Percentiles rank a stretch among this genome's conserved stretches.
These are phyloP conservation scores for Platyscapa corneri DNA, from an alignment of 1,140 invertebrate species.

Conservation along the genomic window DNA sequence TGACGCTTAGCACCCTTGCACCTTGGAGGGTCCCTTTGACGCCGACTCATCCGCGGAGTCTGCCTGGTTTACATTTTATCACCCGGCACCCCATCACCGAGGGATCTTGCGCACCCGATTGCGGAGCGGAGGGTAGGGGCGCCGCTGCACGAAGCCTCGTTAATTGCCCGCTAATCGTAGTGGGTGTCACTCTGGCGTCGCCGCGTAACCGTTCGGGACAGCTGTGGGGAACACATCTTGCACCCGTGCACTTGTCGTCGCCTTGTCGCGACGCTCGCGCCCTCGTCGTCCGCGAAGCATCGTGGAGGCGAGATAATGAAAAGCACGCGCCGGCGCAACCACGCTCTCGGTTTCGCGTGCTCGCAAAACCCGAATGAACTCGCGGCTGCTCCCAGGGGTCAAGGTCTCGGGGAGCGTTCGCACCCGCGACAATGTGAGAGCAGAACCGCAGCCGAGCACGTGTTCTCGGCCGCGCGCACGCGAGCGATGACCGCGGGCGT, in stretches of 20 bases:
- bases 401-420: slow-evolving; percentile 2
- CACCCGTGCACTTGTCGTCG: not conserved
- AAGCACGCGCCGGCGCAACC: not conserved
- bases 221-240: no score
- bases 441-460: not conserved
- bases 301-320: not conserved
- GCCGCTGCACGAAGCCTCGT: no score
- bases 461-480: slow-evolving; percentile 6
- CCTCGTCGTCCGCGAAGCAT: not conserved
- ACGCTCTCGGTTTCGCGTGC: not conserved
- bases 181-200: no score
- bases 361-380: not conserved
- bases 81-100: not conserved
- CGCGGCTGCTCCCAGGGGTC: not conserved
- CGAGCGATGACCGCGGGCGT: slow-evolving; percentile 20
- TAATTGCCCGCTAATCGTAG: slow-evolving; percentile 44
- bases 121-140: slow-evolving; percentile 13
- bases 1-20: slow-evolving; percentile 35
- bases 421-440: not conserved
- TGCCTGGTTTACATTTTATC: slow-evolving; percentile 45
- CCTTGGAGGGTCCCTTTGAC: slow-evolving; percentile 39
- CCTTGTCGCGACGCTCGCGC: no score
- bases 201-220: not conserved
- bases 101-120: no score
- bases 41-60: slow-evolving; percentile 2